Percentiles rank a stretch among this genome's conserved stretches.
Conservation (phyloP, 2,113 vertebrate genomes). For the Lutjanus erythropterus region DNA sequence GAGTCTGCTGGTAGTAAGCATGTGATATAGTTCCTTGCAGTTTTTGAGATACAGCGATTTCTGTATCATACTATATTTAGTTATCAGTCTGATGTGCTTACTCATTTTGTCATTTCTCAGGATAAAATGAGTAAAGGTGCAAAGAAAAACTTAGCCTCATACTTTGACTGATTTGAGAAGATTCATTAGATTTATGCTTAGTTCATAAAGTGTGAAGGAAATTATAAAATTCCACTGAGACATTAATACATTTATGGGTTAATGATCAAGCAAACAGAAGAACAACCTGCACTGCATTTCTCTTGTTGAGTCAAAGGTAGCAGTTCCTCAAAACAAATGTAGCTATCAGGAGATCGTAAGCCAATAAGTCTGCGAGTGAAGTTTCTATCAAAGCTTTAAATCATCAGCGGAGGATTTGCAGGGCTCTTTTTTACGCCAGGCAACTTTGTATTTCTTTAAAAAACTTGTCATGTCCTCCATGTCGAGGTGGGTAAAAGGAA, state of each 20-base stretch:
- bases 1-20: too few relatives aligned
- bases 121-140: too few relatives aligned
- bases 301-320: constrained; percentile 39
- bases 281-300: constrained; percentile 5
- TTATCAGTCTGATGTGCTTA: too few relatives aligned
- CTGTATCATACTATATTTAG: too few relatives aligned
- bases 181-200: too few relatives aligned
- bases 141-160: too few relatives aligned
- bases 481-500: constrained; percentile 72
- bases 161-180: too few relatives aligned
- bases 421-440: constrained; percentile 49
- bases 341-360: constrained; percentile 54
- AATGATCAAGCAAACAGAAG: constrained; percentile 35
- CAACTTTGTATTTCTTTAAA: constrained; percentile 63
- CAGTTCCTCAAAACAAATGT: constrained; percentile 57
- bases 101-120: too few relatives aligned
- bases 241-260: constrained; percentile 18
- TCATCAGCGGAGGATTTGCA: constrained; percentile 59
- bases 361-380: constrained; percentile 61
- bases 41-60: too few relatives aligned
- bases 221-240: too few relatives aligned
- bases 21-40: too few relatives aligned
- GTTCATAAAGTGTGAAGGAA: too few relatives aligned
- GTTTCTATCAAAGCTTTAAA: constrained; percentile 71
- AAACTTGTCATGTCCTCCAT: constrained; percentile 66